Evolutionary conservation across 1,140 invertebrate genomes (phyloP).

Genomic region (Hycleus cichorii): DNA sequence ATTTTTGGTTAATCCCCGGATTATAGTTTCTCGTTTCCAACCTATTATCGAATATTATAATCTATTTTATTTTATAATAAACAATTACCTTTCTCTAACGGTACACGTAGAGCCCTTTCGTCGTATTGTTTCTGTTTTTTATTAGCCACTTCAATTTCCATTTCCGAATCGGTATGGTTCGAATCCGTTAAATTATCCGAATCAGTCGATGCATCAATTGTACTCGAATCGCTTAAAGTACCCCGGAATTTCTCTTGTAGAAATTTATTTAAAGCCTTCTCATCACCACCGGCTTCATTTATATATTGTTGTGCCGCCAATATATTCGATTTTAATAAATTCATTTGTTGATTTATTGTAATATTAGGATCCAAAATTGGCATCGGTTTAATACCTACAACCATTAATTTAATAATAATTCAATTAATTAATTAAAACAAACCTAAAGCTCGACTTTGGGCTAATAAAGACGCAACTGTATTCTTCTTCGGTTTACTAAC

Average conservation of each 20-base stretch:
- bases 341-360: conserved; percentile 52
- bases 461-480: conserved; percentile 77
- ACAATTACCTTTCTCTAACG: conserved; percentile 56
- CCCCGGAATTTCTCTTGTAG: conserved; percentile 47
- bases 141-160: conserved; percentile 39
- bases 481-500: conserved; percentile 87
- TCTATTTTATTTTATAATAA: background rate
- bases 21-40: conserved; percentile 85
- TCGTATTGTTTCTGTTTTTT: conserved; percentile 45
- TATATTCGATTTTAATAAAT: conserved; percentile 52
- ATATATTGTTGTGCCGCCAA: conserved; percentile 50
- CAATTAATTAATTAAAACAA: no score
- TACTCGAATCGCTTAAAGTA: conserved; percentile 43
- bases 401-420: no score
- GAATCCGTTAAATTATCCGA: conserved; percentile 49
- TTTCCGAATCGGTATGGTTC: conserved; percentile 42
- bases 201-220: conserved; percentile 47
- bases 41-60: conserved; percentile 38
- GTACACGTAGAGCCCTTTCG: conserved; percentile 60
- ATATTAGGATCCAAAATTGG: conserved; percentile 49
- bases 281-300: conserved; percentile 45
- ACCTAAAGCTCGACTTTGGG: conserved; percentile 67
- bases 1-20: conserved; percentile 72
- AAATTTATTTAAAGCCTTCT: conserved; percentile 40
- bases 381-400: conserved; percentile 48